phyloP scores from a whole-genome alignment of 2,888 invertebrate genomes.

The Frankliniella intonsa region DNA sequence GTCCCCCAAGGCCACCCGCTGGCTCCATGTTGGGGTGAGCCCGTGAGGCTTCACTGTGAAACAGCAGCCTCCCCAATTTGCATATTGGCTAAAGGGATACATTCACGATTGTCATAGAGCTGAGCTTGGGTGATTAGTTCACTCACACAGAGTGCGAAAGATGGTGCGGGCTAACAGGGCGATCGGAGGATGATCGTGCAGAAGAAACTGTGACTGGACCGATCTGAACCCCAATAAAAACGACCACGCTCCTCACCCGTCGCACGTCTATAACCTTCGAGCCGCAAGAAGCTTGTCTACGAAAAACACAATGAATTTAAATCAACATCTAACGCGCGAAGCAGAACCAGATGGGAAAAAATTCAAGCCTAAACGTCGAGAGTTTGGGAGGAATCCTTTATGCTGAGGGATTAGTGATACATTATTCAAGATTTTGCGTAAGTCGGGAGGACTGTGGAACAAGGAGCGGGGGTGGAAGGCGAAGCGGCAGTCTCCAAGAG shows the following conservation, averaged over 20 bases:
- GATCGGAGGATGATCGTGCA: too few species aligned
- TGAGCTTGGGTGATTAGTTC: background rate
- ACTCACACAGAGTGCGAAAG: background rate
- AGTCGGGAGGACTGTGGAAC: constrained; percentile 11
- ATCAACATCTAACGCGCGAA: background rate
- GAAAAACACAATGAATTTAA: background rate
- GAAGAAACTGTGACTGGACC: too few species aligned
- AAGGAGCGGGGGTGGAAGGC: background rate
- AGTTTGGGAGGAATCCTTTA: constrained; percentile 2
- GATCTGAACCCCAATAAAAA: too few species aligned
- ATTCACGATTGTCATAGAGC: background rate
- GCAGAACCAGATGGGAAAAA: background rate
- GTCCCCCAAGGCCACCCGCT: too few species aligned
- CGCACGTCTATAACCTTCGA: too few species aligned
- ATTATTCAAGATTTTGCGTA: constrained; percentile 16
- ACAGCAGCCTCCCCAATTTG: background rate
- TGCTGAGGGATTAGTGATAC: constrained; percentile 11
- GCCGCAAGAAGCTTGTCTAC: too few species aligned
- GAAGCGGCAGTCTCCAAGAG: background rate
- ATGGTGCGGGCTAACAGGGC: too few species aligned
- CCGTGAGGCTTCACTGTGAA: background rate
- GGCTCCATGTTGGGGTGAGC: too few species aligned
- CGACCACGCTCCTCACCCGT: too few species aligned
- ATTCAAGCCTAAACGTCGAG: background rate
- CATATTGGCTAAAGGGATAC: constrained; percentile 4